phyloP scores from a whole-genome alignment of 2,888 invertebrate genomes.

The Salpingus planirostris region DNA sequence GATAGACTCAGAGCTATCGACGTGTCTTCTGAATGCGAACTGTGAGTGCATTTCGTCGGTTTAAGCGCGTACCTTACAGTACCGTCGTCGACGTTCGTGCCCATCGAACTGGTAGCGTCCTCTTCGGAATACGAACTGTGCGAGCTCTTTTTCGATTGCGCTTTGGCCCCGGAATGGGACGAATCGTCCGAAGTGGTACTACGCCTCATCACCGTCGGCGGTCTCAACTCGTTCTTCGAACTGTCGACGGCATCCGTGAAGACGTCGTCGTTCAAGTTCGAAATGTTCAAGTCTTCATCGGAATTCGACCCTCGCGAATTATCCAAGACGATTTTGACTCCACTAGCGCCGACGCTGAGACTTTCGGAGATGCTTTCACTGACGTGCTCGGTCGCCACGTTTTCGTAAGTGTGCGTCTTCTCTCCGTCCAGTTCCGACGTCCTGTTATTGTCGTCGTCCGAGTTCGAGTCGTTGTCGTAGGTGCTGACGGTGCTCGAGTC shows the following conservation, averaged over 20 bases:
- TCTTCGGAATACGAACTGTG: slow-evolving; percentile 69
- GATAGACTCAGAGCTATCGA: slow-evolving; percentile 78
- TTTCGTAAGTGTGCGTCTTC: slow-evolving; percentile 38
- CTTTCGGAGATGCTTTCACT: slow-evolving; percentile 38
- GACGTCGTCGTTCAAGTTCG: slow-evolving; percentile 42
- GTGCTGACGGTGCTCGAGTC: slow-evolving; percentile 57
- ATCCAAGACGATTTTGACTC: slow-evolving; percentile 38
- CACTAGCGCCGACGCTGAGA: slow-evolving; percentile 36
- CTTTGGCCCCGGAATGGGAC: slow-evolving; percentile 30
- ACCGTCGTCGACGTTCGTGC: slow-evolving; percentile 67
- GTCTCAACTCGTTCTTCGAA: slow-evolving; percentile 34
- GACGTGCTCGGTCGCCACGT: slow-evolving; percentile 34
- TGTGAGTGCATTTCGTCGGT: slow-evolving; percentile 73
- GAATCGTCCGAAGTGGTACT: slow-evolving; percentile 40
- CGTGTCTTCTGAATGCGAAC: slow-evolving; percentile 79
- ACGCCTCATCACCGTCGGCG: slow-evolving; percentile 38
- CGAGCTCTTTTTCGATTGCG: slow-evolving; percentile 29
- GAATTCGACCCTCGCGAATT: slow-evolving; percentile 34
- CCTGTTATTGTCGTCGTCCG: slow-evolving; percentile 55
- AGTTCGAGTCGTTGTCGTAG: slow-evolving; percentile 51
- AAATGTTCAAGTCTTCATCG: slow-evolving; percentile 45
- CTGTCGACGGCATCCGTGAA: slow-evolving; percentile 35
- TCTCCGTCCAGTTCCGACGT: slow-evolving; percentile 49
- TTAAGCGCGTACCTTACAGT: slow-evolving; percentile 72
- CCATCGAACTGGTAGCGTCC: slow-evolving; percentile 57